Evolutionary conservation across 2,113 vertebrate genomes (phyloP), one percentile per base, ranked within the genome.

Genomic region (Paratilapia polleni): DNA sequence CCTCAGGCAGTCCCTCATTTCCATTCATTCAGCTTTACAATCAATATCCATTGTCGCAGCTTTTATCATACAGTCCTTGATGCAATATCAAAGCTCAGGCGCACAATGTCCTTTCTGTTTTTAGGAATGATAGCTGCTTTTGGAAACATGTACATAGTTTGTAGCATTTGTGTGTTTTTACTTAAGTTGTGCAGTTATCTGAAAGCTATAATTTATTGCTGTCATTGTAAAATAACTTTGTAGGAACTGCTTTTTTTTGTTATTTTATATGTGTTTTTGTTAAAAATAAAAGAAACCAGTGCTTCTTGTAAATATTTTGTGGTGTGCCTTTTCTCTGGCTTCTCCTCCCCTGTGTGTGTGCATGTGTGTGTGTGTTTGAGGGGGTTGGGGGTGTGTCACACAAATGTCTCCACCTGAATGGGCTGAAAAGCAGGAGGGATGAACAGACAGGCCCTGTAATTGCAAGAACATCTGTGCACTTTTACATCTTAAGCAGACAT

Each of bases 1-100:
- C 86, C 95, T 92, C 95, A 96, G 96, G 96, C 96, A 94, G 95
- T 94, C 94, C 96, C 95, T 97, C 92, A 90, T 95, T 94, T 95
- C 49, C 62, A 80, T 80, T 85, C 57, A 68, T 76, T 82, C 38
- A 63, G 47, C 58, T 88, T 83, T 56, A 76, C 61, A 85, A 57
- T 76, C 79, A 52, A 31, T 28, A 58, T 49, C 57, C 26, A 36
- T 81, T 88, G 60, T 79, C 8, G 6, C 17, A 31, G 52, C 84
- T 90, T 63, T 81, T 56, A 78, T 54, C 63, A 84, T 38, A 8
- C 38, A 54, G 76, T 56, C 13, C 80, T 20, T 78, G 28, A 75
- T 34, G 36, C 19, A 64, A 24, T 56, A 49, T 68, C 57, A 83
- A 61, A 88, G 60, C 52, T 89, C 4, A 7, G 64, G 22, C 74